Percentiles rank a stretch among this genome's conserved stretches.
Conservation (phyloP, 2,797 vertebrate genomes). For the Lycodopsis pacificus region DNA sequence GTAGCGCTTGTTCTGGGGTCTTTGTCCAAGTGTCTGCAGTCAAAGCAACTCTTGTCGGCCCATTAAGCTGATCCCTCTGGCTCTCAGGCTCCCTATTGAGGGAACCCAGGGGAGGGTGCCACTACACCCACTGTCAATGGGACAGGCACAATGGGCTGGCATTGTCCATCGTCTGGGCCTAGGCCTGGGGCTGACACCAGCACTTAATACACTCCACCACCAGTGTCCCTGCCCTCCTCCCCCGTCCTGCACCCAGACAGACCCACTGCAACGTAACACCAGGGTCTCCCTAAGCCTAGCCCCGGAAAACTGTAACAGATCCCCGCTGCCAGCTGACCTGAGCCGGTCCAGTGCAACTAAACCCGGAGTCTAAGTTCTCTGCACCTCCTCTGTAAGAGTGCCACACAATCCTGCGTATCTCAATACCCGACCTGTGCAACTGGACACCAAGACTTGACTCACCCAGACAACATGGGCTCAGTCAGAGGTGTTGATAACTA, state of each 20-base stretch:
- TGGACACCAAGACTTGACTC: constrained; percentile 65
- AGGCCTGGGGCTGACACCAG: constrained; percentile 72
- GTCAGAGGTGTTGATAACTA: constrained; percentile 71
- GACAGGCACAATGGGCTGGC: constrained; percentile 74
- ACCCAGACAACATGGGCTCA: constrained; percentile 62
- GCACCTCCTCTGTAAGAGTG: constrained; percentile 39
- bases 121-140: constrained; percentile 78
- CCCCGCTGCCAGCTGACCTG: constrained; percentile 56
- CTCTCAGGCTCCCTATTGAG: constrained; percentile 80
- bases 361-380: constrained; percentile 57
- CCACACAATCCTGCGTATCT: constrained; percentile 66
- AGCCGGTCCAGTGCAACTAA: constrained; percentile 68
- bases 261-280: constrained; percentile 71
- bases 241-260: constrained; percentile 69
- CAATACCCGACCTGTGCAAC: constrained; percentile 63
- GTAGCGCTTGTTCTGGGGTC: constrained; percentile 73
- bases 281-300: constrained; percentile 63
- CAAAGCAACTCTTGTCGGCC: constrained; percentile 83
- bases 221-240: constrained; percentile 43
- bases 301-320: constrained; percentile 66
- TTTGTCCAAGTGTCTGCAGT: constrained; percentile 81
- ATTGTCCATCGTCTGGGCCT: constrained; percentile 75
- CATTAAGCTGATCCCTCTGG: constrained; percentile 83
- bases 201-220: constrained; percentile 73
- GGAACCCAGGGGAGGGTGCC: constrained; percentile 77